These are phyloP conservation scores for Diaphora mendica DNA, from an alignment of 2,888 invertebrate genomes.

Conservation along the genomic window DNA sequence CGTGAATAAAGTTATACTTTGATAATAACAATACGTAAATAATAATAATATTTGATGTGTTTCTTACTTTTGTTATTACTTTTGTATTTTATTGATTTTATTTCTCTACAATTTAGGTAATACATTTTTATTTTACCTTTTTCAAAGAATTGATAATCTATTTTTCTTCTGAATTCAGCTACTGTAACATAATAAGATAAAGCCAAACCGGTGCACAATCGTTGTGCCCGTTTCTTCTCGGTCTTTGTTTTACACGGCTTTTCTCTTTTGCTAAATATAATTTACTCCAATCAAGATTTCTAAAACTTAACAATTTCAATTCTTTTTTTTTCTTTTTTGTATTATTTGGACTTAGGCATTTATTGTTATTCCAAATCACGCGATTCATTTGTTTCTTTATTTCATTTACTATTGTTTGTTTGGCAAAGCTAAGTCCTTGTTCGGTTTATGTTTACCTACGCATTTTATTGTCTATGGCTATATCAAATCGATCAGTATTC, in stretches of 20 bases:
- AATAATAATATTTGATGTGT: no score
- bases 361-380: constrained; percentile 7
- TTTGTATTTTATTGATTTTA: neutral
- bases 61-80: no score
- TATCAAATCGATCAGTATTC: neutral
- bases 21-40: no score
- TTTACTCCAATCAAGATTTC: constrained; percentile 1
- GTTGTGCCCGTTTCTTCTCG: neutral
- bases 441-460: neutral
- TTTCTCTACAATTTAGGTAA: neutral
- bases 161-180: neutral
- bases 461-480: neutral
- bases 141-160: neutral
- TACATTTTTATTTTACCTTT: neutral
- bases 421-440: neutral
- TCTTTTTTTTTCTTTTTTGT: neutral
- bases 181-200: neutral
- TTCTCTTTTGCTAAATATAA: neutral
- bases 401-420: neutral
- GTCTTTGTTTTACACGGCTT: neutral
- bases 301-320: neutral
- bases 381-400: constrained; percentile 7
- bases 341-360: neutral
- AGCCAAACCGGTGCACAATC: neutral
- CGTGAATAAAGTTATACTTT: no score